Percentiles rank a stretch among this genome's conserved stretches.
Evolutionary conservation across 2,797 vertebrate species (phyloP).

Genomic region (Pseudopleuronectes americanus): DNA sequence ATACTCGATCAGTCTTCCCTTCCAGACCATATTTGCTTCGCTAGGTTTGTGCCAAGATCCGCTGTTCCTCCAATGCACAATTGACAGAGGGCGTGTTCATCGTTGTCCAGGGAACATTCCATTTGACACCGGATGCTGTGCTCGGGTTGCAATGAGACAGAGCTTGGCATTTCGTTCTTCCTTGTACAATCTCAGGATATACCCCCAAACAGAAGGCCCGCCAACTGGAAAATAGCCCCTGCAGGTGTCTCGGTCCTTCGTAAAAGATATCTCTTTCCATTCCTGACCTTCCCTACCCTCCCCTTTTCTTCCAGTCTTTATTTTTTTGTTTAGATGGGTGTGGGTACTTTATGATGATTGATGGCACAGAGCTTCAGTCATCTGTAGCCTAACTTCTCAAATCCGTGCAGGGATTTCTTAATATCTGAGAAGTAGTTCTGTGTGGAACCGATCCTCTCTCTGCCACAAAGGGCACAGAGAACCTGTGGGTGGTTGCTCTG

Average conservation of each 20-base stretch:
- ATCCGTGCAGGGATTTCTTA: slow-evolving; percentile 31
- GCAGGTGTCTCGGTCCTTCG: slow-evolving; percentile 9
- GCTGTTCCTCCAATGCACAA: slow-evolving; percentile 10
- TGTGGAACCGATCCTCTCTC: slow-evolving; percentile 7
- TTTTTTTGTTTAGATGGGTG: slow-evolving; percentile 33
- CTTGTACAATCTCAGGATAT: slow-evolving; percentile 52
- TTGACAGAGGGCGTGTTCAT: slow-evolving; percentile 45
- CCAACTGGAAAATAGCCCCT: slow-evolving; percentile 48
- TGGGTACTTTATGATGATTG: slow-evolving; percentile 25
- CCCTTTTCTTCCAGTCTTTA: not conserved
- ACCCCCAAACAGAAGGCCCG: slow-evolving; percentile 47
- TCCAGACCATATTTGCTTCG: slow-evolving; percentile 13
- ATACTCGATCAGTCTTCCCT: slow-evolving; percentile 29
- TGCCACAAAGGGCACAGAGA: slow-evolving; percentile 11
- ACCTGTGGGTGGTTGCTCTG: slow-evolving; percentile 23
- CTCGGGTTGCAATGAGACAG: slow-evolving; percentile 55
- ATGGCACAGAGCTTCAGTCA: slow-evolving; percentile 44
- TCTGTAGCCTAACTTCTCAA: slow-evolving; percentile 36
- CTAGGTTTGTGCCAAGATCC: slow-evolving; percentile 29
- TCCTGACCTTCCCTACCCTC: slow-evolving; percentile 2
- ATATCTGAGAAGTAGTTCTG: slow-evolving; percentile 23
- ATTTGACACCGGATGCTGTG: slow-evolving; percentile 62
- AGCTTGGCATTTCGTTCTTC: slow-evolving; percentile 66
- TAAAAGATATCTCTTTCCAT: slow-evolving; percentile 35
- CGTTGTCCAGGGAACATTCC: slow-evolving; percentile 58